phyloP scores from a whole-genome alignment of 1,140 invertebrate species.

The Sesamia nonagrioides region DNA sequence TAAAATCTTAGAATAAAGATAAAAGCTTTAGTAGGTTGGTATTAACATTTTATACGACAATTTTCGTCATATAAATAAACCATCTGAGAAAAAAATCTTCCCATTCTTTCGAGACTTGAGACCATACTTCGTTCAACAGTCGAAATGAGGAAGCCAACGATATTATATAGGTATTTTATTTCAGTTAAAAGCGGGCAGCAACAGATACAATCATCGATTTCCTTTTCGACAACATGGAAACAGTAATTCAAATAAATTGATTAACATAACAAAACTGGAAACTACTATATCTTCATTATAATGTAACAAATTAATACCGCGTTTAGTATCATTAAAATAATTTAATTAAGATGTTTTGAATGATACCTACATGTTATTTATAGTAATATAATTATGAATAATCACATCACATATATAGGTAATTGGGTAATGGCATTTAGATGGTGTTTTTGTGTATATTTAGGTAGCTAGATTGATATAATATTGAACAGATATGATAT shows the following conservation, averaged over 20 bases:
- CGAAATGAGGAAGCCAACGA: neutral
- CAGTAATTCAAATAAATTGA: constrained; percentile 26
- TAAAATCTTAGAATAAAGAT: neutral
- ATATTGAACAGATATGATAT: too few species aligned
- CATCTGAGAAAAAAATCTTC: neutral
- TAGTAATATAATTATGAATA: constrained; percentile 36
- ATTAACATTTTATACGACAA: too few species aligned
- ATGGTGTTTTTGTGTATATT: neutral
- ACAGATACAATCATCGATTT: constrained; percentile 15
- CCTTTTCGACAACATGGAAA: constrained; percentile 5
- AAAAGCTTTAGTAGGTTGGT: too few species aligned
- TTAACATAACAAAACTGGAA: constrained; percentile 20
- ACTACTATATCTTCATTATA: constrained; percentile 23
- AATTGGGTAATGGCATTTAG: constrained; percentile 5
- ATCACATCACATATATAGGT: constrained; percentile 1
- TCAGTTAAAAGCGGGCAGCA: neutral
- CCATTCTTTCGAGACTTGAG: neutral
- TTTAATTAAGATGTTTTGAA: constrained; percentile 20
- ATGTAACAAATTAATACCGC: constrained; percentile 9
- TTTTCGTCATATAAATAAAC: too few species aligned
- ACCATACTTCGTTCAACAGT: neutral
- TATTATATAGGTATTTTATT: constrained; percentile 12
- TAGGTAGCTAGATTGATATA: too few species aligned
- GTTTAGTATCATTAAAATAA: constrained; percentile 23
- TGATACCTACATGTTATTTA: neutral